Evolutionary conservation across 37 sponge, comb jelly and placozoan species (phyloP).

Genomic region (Mnemiopsis leidyi): DNA sequence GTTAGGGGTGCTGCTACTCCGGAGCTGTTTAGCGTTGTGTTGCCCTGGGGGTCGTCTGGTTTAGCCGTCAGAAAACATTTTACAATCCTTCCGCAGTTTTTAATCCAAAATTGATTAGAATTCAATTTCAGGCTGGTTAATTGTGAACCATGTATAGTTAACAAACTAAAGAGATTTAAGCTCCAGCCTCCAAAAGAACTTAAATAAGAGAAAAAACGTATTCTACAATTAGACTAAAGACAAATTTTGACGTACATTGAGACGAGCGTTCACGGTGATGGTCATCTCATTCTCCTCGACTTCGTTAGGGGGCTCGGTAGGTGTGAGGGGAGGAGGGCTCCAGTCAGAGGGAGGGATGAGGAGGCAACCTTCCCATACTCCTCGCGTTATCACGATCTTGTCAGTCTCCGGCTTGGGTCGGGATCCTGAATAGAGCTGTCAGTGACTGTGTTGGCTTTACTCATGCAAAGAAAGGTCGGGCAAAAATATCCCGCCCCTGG

Average conservation of each 20-base stretch:
- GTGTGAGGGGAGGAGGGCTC: neutral
- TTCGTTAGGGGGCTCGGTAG: neutral
- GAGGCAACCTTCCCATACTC: slow-evolving; percentile 17
- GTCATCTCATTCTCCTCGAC: neutral
- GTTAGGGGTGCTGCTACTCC: neutral
- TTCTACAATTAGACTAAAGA: too few relatives aligned
- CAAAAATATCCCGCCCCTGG: too few relatives aligned
- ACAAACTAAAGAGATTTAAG: too few relatives aligned
- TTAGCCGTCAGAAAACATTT: too few relatives aligned
- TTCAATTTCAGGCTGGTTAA: too few relatives aligned
- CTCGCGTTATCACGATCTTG: neutral
- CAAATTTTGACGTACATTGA: neutral
- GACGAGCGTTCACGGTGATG: neutral
- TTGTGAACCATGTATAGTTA: too few relatives aligned
- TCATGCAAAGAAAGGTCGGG: too few relatives aligned
- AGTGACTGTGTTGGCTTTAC: too few relatives aligned
- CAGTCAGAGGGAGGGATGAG: neutral
- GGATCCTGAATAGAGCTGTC: neutral
- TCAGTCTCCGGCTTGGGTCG: neutral
- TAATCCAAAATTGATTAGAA: too few relatives aligned
- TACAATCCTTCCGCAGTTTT: too few relatives aligned
- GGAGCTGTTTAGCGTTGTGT: neutral
- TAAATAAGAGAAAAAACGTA: too few relatives aligned
- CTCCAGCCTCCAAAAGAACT: too few relatives aligned
- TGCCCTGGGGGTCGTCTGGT: neutral